These are phyloP conservation scores for Cephus nigrinus DNA, from an alignment of 2,888 invertebrate genomes.

Conservation along the genomic window DNA sequence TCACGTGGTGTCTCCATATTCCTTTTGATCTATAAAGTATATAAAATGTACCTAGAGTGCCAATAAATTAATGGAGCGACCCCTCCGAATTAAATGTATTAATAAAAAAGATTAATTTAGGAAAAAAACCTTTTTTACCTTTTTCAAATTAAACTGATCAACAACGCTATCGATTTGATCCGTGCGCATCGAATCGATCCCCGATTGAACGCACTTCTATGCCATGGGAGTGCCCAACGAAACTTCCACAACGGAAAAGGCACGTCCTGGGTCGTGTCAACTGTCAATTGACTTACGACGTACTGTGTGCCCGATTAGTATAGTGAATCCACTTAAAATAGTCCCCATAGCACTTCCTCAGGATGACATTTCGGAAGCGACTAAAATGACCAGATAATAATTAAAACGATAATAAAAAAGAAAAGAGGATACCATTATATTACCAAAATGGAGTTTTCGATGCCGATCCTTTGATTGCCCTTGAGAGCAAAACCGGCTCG, in stretches of 20 bases:
- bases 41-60: background rate
- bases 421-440: no score
- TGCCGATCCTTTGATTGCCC: conserved; percentile 27
- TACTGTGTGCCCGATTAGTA: conserved; percentile 35
- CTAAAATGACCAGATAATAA: background rate
- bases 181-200: conserved; percentile 36
- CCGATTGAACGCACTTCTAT: conserved; percentile 48
- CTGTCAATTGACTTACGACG: conserved; percentile 48
- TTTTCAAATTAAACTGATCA: background rate
- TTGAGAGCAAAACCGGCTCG: conserved; percentile 33
- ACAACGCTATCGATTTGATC: background rate
- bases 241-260: conserved; percentile 54
- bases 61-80: background rate
- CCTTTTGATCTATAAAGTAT: background rate
- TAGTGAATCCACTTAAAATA: background rate
- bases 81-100: background rate
- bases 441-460: background rate
- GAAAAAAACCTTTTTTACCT: background rate
- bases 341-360: background rate
- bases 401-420: background rate
- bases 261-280: conserved; percentile 55
- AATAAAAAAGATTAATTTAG: background rate
- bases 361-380: background rate
- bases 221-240: conserved; percentile 45
- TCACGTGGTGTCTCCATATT: background rate